Conservation (phyloP, 2,113 vertebrate species). For the Bubo scandiacus region DNA sequence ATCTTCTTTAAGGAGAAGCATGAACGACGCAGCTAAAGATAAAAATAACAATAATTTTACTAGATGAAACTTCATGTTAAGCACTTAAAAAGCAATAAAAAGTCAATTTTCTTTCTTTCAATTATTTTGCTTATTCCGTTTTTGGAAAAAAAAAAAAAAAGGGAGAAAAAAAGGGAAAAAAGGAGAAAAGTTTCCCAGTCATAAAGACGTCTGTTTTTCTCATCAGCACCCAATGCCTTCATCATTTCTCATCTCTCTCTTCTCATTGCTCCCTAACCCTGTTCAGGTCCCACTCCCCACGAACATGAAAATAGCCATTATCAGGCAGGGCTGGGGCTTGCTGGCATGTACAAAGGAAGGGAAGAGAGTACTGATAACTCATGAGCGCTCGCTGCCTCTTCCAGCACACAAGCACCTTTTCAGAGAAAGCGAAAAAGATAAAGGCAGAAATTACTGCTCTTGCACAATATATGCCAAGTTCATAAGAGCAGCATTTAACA, state of each 20-base stretch:
- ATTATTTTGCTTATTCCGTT: conserved; percentile 65
- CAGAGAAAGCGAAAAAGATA: conserved; percentile 4
- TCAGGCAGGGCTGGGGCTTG: not conserved
- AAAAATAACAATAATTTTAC: conserved; percentile 70
- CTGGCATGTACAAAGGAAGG: not conserved
- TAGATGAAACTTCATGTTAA: conserved; percentile 69
- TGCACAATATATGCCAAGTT: conserved; percentile 46
- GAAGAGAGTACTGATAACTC: not conserved
- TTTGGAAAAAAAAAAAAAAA: not conserved
- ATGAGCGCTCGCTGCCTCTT: not conserved
- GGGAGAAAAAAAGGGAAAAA: fast-evolving
- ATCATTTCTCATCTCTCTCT: not conserved
- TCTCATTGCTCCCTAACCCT: not conserved
- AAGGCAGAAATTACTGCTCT: conserved; percentile 54
- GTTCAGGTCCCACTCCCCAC: not conserved
- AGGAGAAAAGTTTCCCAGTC: not conserved
- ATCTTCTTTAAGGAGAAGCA: conserved; percentile 55
- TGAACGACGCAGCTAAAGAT: conserved; percentile 51
- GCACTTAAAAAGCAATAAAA: conserved; percentile 71
- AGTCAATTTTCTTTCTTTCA: conserved; percentile 64
- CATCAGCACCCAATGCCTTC: not conserved
- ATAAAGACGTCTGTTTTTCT: not conserved
- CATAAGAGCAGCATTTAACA: conserved; percentile 60
- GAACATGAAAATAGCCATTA: not conserved
- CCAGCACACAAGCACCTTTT: conserved; percentile 40